phyloP scores from a whole-genome alignment of 2,888 invertebrate genomes.

The Drosophila melanosoma region DNA sequence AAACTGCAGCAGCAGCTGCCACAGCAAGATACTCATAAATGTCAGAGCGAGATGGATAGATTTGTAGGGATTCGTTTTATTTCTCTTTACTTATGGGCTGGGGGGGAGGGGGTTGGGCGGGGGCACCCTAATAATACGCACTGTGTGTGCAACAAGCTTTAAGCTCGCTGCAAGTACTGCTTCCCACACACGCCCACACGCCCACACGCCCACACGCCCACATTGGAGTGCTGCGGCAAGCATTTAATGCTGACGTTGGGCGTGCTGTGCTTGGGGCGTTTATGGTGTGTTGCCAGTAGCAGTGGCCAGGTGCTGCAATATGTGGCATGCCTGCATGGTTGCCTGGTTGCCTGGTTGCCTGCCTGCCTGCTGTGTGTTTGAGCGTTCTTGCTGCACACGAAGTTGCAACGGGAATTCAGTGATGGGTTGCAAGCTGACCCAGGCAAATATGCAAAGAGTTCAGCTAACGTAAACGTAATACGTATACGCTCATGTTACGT shows the following conservation, averaged over 20 bases:
- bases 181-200: not conserved
- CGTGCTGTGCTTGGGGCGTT: not conserved
- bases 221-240: not conserved
- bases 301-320: not conserved
- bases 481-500: not conserved
- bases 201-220: not conserved
- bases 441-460: not conserved
- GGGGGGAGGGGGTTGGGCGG: accelerated
- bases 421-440: not conserved
- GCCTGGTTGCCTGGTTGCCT: not conserved
- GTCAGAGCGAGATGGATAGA: not conserved
- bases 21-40: not conserved
- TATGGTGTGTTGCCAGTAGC: not conserved
- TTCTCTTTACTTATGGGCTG: not conserved
- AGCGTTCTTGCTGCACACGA: not conserved
- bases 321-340: not conserved
- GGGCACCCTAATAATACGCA: not conserved
- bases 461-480: not conserved
- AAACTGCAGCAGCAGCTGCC: not conserved
- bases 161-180: not conserved
- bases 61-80: not conserved
- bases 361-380: not conserved
- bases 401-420: not conserved
- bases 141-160: not conserved
- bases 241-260: not conserved